Evolutionary conservation across 2,797 vertebrate species (phyloP).

Genomic region (Melanogrammus aeglefinus): DNA sequence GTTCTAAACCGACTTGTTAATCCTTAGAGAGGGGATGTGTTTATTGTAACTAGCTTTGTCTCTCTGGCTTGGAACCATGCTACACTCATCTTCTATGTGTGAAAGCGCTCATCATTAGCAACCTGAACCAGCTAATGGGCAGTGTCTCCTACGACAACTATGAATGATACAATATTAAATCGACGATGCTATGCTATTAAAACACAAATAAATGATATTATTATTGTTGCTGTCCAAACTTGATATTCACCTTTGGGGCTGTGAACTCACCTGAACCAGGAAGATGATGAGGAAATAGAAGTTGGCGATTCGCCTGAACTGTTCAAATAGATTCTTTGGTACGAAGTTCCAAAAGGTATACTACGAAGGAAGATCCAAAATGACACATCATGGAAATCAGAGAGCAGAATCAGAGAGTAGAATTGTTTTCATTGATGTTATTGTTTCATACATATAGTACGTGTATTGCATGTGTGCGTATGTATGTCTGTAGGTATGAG

Average conservation of each 20-base stretch:
- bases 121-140: too few relatives aligned
- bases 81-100: too few relatives aligned
- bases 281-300: constrained; percentile 99
- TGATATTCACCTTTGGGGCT: background rate
- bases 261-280: constrained; percentile 89
- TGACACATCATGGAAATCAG: background rate
- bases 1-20: too few relatives aligned
- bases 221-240: background rate
- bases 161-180: too few relatives aligned
- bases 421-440: background rate
- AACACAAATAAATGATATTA: too few relatives aligned
- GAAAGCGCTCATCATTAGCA: too few relatives aligned
- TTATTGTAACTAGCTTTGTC: too few relatives aligned
- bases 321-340: constrained; percentile 97
- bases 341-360: constrained; percentile 99
- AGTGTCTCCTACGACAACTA: too few relatives aligned
- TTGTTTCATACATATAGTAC: too few relatives aligned
- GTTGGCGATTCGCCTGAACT: constrained; percentile 97
- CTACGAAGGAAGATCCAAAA: constrained; percentile 35
- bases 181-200: too few relatives aligned
- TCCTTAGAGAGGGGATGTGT: too few relatives aligned
- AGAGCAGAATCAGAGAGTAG: background rate
- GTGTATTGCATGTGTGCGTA: background rate
- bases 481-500: background rate
- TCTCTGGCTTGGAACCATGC: too few relatives aligned